Evolutionary conservation across 2,113 vertebrate genomes (phyloP).

Genomic region (Rana temporaria): DNA sequence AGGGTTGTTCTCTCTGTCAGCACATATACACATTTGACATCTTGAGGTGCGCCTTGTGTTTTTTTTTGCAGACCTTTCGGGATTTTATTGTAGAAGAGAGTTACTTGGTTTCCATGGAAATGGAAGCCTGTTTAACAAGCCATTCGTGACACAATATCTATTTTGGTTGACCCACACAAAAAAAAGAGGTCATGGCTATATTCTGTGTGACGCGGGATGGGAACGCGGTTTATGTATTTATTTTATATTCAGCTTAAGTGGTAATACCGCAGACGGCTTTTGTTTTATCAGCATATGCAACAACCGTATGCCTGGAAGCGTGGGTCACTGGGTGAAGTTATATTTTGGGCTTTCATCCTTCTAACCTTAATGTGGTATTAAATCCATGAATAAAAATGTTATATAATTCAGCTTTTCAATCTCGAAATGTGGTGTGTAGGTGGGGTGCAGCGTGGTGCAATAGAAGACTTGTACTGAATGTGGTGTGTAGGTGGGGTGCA

Average conservation of each 20-base stretch:
- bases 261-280: neutral
- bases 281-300: neutral
- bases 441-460: no score
- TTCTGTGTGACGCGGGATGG: conserved; percentile 44
- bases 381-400: no score
- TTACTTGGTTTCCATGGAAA: conserved; percentile 76
- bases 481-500: no score
- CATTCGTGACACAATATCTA: conserved; percentile 65
- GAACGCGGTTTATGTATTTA: conserved; percentile 17
- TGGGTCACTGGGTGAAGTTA: neutral
- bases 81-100: conserved; percentile 69
- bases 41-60: conserved; percentile 61
- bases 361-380: no score
- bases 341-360: no score
- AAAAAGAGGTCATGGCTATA: conserved; percentile 64
- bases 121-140: conserved; percentile 70
- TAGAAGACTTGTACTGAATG: no score
- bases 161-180: conserved; percentile 64
- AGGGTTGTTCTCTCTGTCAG: conserved; percentile 63
- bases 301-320: neutral
- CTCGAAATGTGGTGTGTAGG: no score
- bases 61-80: conserved; percentile 66
- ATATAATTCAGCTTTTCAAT: no score
- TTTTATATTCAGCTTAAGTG: conserved; percentile 6
- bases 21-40: conserved; percentile 69